Conservation (phyloP, 2,888 invertebrate genomes). For the Mycogona germanica region DNA sequence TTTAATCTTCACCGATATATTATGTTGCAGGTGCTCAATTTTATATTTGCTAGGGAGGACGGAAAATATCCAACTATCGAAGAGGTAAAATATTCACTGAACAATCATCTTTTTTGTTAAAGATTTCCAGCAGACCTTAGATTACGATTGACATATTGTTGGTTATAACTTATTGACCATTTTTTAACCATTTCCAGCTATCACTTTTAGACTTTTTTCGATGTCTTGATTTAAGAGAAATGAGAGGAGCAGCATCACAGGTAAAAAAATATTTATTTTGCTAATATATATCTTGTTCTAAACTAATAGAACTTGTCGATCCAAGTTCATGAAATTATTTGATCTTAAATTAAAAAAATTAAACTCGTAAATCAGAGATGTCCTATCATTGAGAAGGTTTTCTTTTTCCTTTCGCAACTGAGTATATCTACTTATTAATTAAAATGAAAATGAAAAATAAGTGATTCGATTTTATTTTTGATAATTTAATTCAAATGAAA, state of each 20-base stretch:
- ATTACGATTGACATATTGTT: background rate
- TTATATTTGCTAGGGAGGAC: conserved; percentile 58
- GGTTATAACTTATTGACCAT: background rate
- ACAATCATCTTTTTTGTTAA: background rate
- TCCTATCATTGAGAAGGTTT: too few relatives aligned
- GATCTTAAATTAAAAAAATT: too few relatives aligned
- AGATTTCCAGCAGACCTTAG: background rate
- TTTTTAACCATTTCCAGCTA: conserved; percentile 35
- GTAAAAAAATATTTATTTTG: too few relatives aligned
- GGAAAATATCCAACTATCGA: conserved; percentile 58
- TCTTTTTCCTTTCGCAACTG: too few relatives aligned
- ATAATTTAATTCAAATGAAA: too few relatives aligned
- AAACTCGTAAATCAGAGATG: too few relatives aligned
- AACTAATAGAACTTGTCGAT: background rate
- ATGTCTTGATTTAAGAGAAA: conserved; percentile 75
- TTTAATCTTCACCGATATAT: background rate
- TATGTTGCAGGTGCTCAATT: conserved; percentile 50
- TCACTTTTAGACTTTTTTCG: conserved; percentile 71
- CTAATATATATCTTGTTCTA: too few relatives aligned
- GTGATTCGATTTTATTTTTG: background rate
- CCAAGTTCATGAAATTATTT: too few relatives aligned
- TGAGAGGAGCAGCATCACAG: conserved; percentile 40
- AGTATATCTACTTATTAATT: too few relatives aligned
- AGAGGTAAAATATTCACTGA: conserved; percentile 38
- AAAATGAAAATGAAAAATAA: background rate